Evolutionary conservation across 2,113 vertebrate species (phyloP).

Genomic region (Piaya cayana): DNA sequence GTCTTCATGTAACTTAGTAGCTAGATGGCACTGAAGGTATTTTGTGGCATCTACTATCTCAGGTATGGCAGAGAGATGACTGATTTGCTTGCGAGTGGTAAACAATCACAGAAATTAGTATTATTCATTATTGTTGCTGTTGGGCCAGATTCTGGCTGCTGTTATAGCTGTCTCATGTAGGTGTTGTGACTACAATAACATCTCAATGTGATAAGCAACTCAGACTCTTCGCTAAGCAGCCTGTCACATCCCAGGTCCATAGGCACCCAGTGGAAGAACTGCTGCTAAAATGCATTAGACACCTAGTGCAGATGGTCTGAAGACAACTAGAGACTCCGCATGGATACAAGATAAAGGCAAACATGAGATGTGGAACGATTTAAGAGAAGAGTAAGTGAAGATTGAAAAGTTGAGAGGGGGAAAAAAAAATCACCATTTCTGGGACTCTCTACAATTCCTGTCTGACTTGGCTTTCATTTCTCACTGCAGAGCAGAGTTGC

Average conservation of each 20-base stretch:
- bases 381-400: not conserved
- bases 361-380: not conserved
- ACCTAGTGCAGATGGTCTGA: not conserved
- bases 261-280: not conserved
- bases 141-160: not conserved
- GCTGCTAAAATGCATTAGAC: not conserved
- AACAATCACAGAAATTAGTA: slow-evolving; percentile 41
- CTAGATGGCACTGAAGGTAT: slow-evolving; percentile 68
- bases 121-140: not conserved
- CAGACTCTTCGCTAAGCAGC: not conserved
- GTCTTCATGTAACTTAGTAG: slow-evolving; percentile 31
- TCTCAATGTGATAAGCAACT: not conserved
- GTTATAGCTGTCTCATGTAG: not conserved
- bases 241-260: not conserved
- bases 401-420: not conserved
- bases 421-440: not conserved
- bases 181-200: not conserved
- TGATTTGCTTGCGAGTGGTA: slow-evolving; percentile 32
- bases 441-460: not conserved
- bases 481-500: not conserved
- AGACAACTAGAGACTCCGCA: not conserved
- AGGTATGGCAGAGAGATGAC: slow-evolving; percentile 45
- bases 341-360: not conserved
- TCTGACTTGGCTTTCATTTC: slow-evolving; percentile 22
- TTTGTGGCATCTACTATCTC: slow-evolving; percentile 60